phyloP scores from a whole-genome alignment of 2,797 vertebrate genomes.

The Nothura maculosa region DNA sequence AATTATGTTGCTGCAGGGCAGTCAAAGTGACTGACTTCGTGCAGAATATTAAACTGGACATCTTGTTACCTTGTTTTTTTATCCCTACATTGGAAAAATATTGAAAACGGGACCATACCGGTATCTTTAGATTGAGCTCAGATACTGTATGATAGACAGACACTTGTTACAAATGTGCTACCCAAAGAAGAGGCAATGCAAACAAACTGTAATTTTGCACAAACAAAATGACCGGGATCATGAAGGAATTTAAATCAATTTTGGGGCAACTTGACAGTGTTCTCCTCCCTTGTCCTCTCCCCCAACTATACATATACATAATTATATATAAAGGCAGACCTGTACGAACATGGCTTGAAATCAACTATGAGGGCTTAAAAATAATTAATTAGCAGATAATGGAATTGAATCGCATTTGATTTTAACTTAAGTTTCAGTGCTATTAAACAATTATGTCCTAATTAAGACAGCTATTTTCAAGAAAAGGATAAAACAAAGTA shows the following conservation, averaged over 20 bases:
- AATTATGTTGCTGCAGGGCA: constrained; percentile 52
- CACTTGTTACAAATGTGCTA: constrained; percentile 64
- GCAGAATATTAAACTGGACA: constrained; percentile 60
- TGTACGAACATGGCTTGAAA: constrained; percentile 70
- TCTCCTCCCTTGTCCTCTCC: constrained; percentile 1
- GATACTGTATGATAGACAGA: constrained; percentile 64
- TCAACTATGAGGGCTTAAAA: constrained; percentile 47
- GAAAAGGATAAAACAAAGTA: constrained; percentile 60
- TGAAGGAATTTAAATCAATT: constrained; percentile 28
- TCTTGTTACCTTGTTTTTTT: constrained; percentile 53
- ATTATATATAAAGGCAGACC: constrained; percentile 20
- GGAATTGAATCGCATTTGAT: constrained; percentile 59
- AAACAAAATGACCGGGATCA: constrained; percentile 39
- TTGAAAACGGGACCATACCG: constrained; percentile 24
- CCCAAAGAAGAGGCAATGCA: constrained; percentile 56
- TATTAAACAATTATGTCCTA: constrained; percentile 54
- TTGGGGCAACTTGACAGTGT: constrained; percentile 41
- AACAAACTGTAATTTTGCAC: constrained; percentile 44
- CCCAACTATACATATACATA: neutral
- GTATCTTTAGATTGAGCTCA: constrained; percentile 66
- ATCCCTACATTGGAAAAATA: constrained; percentile 30
- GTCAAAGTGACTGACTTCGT: constrained; percentile 53
- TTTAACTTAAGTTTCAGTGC: constrained; percentile 69
- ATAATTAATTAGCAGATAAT: constrained; percentile 43
- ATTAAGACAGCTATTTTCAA: constrained; percentile 54